A percentile compares a stretch with the other conserved stretches of the same genome.
phyloP scores from a whole-genome alignment of 2,888 invertebrate genomes.

The Leptinotarsa haldemani region DNA sequence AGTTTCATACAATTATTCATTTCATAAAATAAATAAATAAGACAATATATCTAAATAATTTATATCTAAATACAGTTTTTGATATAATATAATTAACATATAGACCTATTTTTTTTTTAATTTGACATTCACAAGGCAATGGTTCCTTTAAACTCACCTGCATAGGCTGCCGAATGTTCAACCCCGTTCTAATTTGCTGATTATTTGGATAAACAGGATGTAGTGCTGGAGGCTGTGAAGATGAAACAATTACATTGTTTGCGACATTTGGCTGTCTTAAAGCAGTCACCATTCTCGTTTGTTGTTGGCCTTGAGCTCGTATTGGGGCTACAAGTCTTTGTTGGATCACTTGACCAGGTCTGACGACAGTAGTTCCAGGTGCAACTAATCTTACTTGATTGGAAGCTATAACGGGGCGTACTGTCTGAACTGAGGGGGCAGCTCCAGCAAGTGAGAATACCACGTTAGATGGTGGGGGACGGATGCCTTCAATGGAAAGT shows the following conservation, averaged over 20 bases:
- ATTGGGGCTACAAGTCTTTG: constrained; percentile 70
- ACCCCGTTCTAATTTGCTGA: constrained; percentile 43
- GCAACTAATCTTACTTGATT: constrained; percentile 73
- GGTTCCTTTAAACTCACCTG: constrained; percentile 52
- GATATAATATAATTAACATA: too few species aligned
- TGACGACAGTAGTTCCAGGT: constrained; percentile 66
- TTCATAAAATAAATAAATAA: too few species aligned
- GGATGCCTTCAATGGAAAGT: constrained; percentile 93
- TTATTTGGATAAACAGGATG: constrained; percentile 62
- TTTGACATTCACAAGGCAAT: too few species aligned
- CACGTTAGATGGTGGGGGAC: constrained; percentile 84
- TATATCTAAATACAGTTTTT: too few species aligned
- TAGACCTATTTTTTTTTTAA: too few species aligned
- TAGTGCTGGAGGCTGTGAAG: constrained; percentile 65
- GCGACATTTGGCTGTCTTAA: constrained; percentile 60
- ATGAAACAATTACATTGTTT: constrained; percentile 61
- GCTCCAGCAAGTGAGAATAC: constrained; percentile 71
- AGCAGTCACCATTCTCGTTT: constrained; percentile 63
- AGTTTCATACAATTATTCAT: neutral
- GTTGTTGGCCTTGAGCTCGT: constrained; percentile 53
- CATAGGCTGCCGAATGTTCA: constrained; percentile 50
- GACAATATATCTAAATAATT: too few species aligned
- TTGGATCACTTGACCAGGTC: constrained; percentile 69
- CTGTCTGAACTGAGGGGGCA: constrained; percentile 63
- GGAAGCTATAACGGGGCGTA: constrained; percentile 27